These are phyloP conservation scores for Coturnix japonica DNA, from an alignment of 2,113 vertebrate genomes.

Conservation along the genomic window DNA sequence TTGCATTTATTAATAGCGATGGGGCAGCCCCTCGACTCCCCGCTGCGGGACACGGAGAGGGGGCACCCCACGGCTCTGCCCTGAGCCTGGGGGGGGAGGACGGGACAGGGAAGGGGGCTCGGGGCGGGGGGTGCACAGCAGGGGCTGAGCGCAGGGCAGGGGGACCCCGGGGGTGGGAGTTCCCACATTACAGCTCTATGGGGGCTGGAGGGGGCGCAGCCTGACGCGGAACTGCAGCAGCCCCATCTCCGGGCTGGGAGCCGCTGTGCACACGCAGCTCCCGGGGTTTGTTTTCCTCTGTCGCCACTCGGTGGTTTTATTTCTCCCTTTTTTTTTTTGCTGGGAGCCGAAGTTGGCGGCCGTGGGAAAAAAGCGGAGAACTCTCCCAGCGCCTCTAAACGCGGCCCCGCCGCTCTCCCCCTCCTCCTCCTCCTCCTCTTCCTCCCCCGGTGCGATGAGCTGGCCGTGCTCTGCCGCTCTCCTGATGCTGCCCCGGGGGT, in stretches of 20 bases:
- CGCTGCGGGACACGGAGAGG: background rate
- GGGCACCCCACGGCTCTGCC: background rate
- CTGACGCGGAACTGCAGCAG: background rate
- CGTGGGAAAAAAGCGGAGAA: background rate
- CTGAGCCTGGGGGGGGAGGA: background rate
- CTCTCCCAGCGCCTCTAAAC: background rate
- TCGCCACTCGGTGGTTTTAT: background rate
- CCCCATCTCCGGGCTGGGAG: background rate
- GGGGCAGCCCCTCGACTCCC: background rate
- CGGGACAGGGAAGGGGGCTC: background rate
- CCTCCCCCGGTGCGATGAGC: constrained; percentile 19
- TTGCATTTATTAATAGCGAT: background rate
- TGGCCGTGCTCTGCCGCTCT: constrained; percentile 49
- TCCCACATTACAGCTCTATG: background rate
- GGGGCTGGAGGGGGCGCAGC: background rate
- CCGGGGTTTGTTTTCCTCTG: background rate
- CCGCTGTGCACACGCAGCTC: background rate
- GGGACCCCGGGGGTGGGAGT: background rate
- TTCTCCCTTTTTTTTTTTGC: background rate
- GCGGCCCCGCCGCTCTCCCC: background rate
- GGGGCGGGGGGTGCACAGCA: background rate
- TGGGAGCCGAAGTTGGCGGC: constrained; percentile 41
- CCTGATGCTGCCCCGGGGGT: background rate
- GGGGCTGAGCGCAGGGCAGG: constrained; percentile 39
- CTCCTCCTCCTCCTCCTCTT: background rate